Percentiles rank a stretch among this genome's conserved stretches.
phyloP scores from a whole-genome alignment of 2,113 vertebrate species.

The Notarius lentiginosus region DNA sequence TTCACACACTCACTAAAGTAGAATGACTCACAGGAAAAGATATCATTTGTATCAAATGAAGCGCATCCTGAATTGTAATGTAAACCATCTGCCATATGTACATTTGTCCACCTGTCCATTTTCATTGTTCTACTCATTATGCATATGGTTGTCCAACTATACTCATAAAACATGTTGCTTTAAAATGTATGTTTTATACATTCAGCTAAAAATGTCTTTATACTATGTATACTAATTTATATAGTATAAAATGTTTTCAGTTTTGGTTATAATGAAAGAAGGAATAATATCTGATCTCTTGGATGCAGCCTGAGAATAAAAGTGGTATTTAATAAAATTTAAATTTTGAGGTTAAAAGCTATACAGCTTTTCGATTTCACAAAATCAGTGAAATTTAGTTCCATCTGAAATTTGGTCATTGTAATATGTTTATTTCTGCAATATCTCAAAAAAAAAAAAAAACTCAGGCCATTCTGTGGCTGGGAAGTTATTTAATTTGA shows the following conservation, averaged over 20 bases:
- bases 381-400: too few species aligned
- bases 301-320: too few species aligned
- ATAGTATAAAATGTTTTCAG: neutral
- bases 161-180: neutral
- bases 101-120: neutral
- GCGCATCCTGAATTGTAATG: neutral
- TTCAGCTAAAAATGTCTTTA: neutral
- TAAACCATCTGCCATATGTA: neutral
- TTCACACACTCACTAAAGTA: neutral
- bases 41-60: neutral
- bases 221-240: neutral
- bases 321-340: too few species aligned
- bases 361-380: too few species aligned
- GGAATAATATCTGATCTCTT: too few species aligned
- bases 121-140: neutral
- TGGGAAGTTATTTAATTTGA: too few species aligned
- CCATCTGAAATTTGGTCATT: too few species aligned
- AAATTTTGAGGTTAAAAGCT: too few species aligned
- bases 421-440: too few species aligned
- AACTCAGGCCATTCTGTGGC: too few species aligned
- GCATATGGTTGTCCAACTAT: neutral
- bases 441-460: too few species aligned
- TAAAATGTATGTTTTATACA: neutral
- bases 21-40: neutral
- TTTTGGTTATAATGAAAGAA: too few species aligned